Conservation (phyloP, 2,797 vertebrate species). For the Crenuchus spilurus region DNA sequence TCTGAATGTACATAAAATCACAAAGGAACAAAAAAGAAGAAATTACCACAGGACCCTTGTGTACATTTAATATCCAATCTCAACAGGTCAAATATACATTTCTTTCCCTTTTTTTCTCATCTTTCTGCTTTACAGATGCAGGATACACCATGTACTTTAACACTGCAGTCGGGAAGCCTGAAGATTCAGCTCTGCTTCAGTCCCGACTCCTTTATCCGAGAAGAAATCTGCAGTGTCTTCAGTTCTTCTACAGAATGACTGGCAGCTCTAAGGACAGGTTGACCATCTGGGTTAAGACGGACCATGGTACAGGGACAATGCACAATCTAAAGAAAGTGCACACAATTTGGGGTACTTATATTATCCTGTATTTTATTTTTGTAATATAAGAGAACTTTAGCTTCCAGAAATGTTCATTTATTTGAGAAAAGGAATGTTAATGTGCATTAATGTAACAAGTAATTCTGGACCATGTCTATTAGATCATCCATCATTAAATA, state of each 20-base stretch:
- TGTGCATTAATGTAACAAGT: no score
- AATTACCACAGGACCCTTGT: no score
- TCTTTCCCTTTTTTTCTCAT: no score
- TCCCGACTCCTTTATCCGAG: constrained; percentile 88
- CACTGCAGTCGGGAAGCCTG: constrained; percentile 68
- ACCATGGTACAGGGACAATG: constrained; percentile 82
- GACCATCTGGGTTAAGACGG: constrained; percentile 83
- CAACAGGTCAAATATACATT: no score
- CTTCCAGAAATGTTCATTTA: no score
- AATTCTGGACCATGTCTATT: no score
- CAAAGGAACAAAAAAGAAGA: no score
- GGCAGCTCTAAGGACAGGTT: constrained; percentile 82
- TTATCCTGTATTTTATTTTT: not conserved
- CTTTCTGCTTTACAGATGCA: constrained; percentile 70
- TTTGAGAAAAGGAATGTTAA: no score
- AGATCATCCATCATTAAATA: no score
- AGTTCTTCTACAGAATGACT: constrained; percentile 92
- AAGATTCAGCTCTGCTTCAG: constrained; percentile 82
- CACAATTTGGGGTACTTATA: constrained; percentile 80
- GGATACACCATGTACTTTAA: constrained; percentile 86
- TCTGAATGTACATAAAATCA: no score
- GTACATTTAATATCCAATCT: no score
- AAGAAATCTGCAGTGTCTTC: constrained; percentile 86
- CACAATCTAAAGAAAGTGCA: constrained; percentile 82
- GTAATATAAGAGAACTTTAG: no score